phyloP scores from a whole-genome alignment of 2,797 vertebrate species.

The Pangasius krempfi region DNA sequence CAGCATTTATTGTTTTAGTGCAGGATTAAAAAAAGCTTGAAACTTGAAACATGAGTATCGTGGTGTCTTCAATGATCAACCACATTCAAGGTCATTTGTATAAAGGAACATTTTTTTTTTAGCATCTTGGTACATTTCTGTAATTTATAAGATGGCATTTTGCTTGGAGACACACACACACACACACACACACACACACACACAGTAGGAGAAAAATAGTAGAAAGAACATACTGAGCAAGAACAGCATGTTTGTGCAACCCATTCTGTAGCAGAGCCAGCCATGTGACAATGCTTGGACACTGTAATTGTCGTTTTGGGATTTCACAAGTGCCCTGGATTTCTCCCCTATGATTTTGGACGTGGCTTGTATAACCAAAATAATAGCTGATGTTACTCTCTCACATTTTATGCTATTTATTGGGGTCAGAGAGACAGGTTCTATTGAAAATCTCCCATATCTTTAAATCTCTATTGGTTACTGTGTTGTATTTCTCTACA shows the following conservation, averaged over 20 bases:
- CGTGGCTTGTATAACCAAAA: not conserved
- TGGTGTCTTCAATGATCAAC: not conserved
- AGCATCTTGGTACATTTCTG: not conserved
- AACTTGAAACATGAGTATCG: not conserved
- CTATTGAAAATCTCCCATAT: not conserved
- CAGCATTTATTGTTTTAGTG: not conserved
- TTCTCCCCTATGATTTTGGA: not conserved
- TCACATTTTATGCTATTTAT: not conserved
- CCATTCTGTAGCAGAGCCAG: not conserved
- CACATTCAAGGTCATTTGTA: not conserved
- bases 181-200: not conserved
- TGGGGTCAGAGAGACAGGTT: not conserved
- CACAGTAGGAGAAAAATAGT: conserved; percentile 11
- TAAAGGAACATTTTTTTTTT: not conserved
- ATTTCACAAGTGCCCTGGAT: not conserved
- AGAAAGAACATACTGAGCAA: not conserved
- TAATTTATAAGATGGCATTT: not conserved
- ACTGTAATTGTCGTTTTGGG: not conserved
- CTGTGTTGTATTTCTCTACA: conserved; percentile 46
- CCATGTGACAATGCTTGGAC: not conserved
- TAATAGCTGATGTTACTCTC: not conserved
- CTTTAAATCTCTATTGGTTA: conserved; percentile 31
- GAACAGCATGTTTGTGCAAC: not conserved
- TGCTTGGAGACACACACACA: not conserved
- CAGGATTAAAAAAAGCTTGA: not conserved